Conservation (phyloP, 2,888 invertebrate species). For the Sphaerophoria rueppellii region DNA sequence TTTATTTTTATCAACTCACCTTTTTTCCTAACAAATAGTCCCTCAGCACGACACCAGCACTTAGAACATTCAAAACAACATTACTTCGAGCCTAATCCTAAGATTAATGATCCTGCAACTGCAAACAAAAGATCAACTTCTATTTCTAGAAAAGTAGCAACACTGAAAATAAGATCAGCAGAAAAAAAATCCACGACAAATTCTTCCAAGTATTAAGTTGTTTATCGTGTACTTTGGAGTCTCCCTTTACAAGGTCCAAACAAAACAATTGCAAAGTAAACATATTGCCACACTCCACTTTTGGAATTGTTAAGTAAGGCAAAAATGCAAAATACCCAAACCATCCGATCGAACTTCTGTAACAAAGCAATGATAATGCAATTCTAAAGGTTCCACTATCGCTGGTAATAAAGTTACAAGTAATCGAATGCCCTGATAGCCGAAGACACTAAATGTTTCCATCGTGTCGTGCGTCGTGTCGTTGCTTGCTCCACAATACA, state of each 20-base stretch:
- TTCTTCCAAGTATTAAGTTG: constrained; percentile 39
- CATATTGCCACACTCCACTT: constrained; percentile 3
- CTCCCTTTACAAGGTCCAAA: constrained; percentile 9
- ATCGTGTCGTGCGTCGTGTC: neutral
- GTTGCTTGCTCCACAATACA: neutral
- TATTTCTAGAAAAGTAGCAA: neutral
- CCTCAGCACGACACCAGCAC: constrained; percentile 3
- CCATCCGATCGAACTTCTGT: constrained; percentile 5
- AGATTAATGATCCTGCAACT: constrained; percentile 46
- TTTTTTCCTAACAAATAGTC: constrained; percentile 4
- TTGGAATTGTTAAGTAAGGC: neutral
- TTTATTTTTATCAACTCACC: constrained; percentile 1
- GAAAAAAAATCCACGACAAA: constrained; percentile 15
- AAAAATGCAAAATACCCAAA: neutral
- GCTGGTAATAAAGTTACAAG: constrained; percentile 46
- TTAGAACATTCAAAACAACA: constrained; percentile 36
- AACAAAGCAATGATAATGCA: constrained; percentile 44
- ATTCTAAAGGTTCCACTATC: constrained; percentile 35
- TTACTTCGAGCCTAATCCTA: constrained; percentile 44
- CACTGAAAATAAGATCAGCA: constrained; percentile 48
- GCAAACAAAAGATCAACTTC: neutral
- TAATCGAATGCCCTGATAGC: constrained; percentile 38
- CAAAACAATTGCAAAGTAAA: constrained; percentile 27
- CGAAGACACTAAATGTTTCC: constrained; percentile 48
- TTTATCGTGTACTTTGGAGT: constrained; percentile 30